phyloP scores from a whole-genome alignment of 2,888 invertebrate genomes.

The Clivina fossor region DNA sequence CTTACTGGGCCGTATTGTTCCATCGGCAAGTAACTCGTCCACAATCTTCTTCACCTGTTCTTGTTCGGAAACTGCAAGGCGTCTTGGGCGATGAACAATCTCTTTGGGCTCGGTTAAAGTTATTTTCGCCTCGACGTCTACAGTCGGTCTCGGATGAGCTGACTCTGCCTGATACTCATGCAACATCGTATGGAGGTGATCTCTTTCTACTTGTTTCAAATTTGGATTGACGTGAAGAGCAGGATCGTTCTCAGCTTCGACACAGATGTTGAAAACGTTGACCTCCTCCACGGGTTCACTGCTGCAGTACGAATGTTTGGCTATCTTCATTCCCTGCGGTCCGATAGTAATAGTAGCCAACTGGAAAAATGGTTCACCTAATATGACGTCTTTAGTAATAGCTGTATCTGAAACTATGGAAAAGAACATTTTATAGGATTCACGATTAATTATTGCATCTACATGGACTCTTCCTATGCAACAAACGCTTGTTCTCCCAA shows the following conservation, averaged over 20 bases:
- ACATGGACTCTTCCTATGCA: background rate
- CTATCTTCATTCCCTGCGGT: background rate
- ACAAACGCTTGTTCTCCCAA: background rate
- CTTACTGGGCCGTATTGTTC: slow-evolving; percentile 34
- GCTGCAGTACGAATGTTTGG: too few relatives aligned
- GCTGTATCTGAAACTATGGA: slow-evolving; percentile 17
- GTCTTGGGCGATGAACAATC: slow-evolving; percentile 14
- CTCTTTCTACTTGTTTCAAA: too few relatives aligned
- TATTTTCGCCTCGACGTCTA: background rate
- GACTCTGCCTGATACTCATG: too few relatives aligned
- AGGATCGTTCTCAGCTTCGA: too few relatives aligned
- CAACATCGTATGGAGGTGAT: too few relatives aligned
- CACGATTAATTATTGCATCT: background rate
- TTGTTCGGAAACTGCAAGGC: slow-evolving; percentile 30
- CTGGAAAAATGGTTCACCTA: slow-evolving; percentile 10
- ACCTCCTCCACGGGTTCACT: background rate
- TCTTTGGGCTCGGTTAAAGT: background rate
- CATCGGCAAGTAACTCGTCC: slow-evolving; percentile 25
- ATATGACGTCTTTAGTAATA: background rate
- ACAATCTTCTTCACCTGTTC: slow-evolving; percentile 25
- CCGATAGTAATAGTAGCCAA: background rate
- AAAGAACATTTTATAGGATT: background rate
- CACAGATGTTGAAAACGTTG: background rate
- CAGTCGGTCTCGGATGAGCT: background rate
- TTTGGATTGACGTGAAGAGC: too few relatives aligned